phyloP scores from a whole-genome alignment of 2,888 invertebrate genomes.

The Furcula furcula region DNA sequence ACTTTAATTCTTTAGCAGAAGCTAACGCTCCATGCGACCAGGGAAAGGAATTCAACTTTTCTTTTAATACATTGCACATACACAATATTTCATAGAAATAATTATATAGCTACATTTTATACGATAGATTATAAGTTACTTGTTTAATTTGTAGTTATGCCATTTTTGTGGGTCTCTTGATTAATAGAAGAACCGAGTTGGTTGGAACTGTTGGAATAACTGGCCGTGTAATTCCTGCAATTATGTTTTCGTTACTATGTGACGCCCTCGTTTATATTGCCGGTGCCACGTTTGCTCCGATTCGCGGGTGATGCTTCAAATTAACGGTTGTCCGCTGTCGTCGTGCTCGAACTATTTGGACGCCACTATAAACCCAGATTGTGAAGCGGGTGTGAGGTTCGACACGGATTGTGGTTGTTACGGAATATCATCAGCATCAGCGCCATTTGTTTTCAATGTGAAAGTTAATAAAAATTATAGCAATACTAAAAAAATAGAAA shows the following conservation, averaged over 20 bases:
- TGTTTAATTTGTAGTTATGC: too few relatives aligned
- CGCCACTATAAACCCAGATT: conserved; percentile 59
- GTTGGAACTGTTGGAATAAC: conserved; percentile 45
- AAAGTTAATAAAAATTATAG: neutral
- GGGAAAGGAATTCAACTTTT: too few relatives aligned
- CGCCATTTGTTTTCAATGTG: conserved; percentile 40
- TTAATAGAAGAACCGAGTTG: too few relatives aligned
- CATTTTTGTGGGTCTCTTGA: too few relatives aligned
- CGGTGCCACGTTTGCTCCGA: conserved; percentile 23
- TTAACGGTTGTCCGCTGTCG: conserved; percentile 56
- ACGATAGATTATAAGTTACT: too few relatives aligned
- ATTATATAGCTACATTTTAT: too few relatives aligned
- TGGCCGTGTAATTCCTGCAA: conserved; percentile 28
- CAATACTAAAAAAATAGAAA: neutral
- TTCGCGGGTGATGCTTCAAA: conserved; percentile 37
- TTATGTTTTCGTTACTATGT: conserved; percentile 16
- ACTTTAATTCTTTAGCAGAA: conserved; percentile 19
- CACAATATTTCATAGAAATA: too few relatives aligned
- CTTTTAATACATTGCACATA: too few relatives aligned
- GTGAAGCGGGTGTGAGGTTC: conserved; percentile 52
- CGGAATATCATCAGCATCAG: conserved; percentile 43
- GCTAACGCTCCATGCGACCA: too few relatives aligned
- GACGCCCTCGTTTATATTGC: conserved; percentile 18
- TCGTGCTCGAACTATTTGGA: conserved; percentile 67
- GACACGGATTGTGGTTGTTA: conserved; percentile 62